These are phyloP conservation scores for Coccyzus lansbergi DNA, from an alignment of 2,797 vertebrate genomes.

Conservation along the genomic window DNA sequence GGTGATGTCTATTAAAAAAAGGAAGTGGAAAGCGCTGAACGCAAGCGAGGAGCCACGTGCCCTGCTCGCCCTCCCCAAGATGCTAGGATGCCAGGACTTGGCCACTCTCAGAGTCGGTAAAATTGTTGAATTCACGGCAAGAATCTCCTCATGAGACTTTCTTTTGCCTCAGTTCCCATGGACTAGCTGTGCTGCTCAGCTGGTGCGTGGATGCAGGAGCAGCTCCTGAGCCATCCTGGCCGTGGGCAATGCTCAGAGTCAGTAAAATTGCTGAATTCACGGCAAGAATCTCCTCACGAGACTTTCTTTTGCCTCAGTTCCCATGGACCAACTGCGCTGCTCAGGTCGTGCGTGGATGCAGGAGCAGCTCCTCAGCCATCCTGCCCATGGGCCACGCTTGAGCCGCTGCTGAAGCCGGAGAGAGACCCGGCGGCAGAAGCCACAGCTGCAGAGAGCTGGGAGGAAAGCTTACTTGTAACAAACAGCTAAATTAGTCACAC, in stretches of 20 bases:
- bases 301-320: neutral
- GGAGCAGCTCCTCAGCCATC: neutral
- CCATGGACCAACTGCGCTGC: neutral
- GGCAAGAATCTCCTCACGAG: neutral
- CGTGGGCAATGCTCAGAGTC: neutral
- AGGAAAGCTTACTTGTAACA: neutral
- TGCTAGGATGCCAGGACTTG: neutral
- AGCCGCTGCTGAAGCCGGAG: neutral
- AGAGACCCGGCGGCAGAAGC: neutral
- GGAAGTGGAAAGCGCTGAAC: neutral
- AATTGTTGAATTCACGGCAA: neutral
- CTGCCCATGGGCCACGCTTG: neutral
- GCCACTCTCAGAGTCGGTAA: neutral
- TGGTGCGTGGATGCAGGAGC: accelerated
- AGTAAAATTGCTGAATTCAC: neutral
- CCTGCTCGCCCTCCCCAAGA: accelerated
- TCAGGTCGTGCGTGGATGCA: accelerated
- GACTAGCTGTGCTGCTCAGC: neutral
- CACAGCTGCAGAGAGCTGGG: neutral
- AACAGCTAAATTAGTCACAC: neutral
- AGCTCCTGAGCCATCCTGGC: constrained; percentile 24
- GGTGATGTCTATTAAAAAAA: neutral
- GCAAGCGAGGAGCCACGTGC: accelerated
- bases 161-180: neutral
- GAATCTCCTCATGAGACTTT: neutral